Evolutionary conservation across 2,797 vertebrate genomes (phyloP).

Genomic region (Pterois miles): DNA sequence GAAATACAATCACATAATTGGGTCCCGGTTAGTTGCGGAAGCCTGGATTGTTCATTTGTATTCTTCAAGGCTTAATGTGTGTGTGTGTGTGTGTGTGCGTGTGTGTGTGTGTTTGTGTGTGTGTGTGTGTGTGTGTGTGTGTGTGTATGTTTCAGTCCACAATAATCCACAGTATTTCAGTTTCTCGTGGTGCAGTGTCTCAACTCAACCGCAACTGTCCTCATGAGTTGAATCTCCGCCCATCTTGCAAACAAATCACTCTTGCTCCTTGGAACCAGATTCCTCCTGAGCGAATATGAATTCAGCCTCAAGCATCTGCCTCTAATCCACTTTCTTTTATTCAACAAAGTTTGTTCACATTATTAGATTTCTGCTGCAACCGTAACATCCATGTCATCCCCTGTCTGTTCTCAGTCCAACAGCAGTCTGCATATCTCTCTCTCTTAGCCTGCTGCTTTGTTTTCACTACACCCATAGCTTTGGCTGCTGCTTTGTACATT

Average conservation of each 20-base stretch:
- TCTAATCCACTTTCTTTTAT: constrained; percentile 61
- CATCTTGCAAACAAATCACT: constrained; percentile 37
- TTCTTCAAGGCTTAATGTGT: not conserved
- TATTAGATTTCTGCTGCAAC: constrained; percentile 57
- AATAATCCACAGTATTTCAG: constrained; percentile 21
- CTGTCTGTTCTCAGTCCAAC: constrained; percentile 50
- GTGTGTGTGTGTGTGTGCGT: too few relatives aligned
- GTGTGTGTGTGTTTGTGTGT: not conserved
- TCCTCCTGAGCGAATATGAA: constrained; percentile 51
- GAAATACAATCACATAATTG: constrained; percentile 60
- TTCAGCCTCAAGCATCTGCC: constrained; percentile 47
- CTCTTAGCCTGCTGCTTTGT: constrained; percentile 27
- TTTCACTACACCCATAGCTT: constrained; percentile 50
- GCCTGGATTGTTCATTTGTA: constrained; percentile 55
- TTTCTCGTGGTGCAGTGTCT: constrained; percentile 12
- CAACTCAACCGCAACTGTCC: not conserved
- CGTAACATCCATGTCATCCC: constrained; percentile 54
- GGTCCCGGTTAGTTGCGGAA: constrained; percentile 39
- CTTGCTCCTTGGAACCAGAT: constrained; percentile 48
- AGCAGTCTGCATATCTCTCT: constrained; percentile 14
- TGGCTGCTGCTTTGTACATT: constrained; percentile 66
- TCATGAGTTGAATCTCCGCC: constrained; percentile 23
- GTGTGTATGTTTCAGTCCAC: not conserved
- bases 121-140: constrained; percentile 6
- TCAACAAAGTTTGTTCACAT: constrained; percentile 63